Conservation (phyloP, 2,888 invertebrate genomes). For the Leptothorax acervorum region DNA sequence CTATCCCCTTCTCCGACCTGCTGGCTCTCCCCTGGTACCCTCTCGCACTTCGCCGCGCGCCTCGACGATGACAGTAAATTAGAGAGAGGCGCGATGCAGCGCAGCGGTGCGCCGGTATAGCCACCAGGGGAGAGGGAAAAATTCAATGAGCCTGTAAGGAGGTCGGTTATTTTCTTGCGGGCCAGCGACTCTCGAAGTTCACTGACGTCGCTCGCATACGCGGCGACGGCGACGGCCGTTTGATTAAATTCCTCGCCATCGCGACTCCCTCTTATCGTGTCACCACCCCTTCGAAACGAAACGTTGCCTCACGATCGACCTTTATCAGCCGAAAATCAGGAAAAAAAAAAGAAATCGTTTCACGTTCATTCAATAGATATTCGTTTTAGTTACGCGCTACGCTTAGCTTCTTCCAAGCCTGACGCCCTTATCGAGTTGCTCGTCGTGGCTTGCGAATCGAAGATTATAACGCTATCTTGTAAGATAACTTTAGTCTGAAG, state of each 20-base stretch:
- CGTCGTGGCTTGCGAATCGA: not conserved
- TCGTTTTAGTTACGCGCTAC: not conserved
- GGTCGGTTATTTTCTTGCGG: slow-evolving; percentile 72
- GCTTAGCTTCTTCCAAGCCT: too few species aligned
- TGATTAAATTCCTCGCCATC: slow-evolving; percentile 63
- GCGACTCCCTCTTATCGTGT: slow-evolving; percentile 40
- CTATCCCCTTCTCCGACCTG: slow-evolving; percentile 24
- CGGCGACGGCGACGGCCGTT: slow-evolving; percentile 52
- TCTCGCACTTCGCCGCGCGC: slow-evolving; percentile 29
- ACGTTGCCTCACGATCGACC: not conserved
- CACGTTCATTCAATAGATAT: not conserved
- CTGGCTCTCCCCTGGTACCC: not conserved
- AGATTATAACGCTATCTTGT: slow-evolving; percentile 2
- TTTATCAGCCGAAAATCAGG: not conserved
- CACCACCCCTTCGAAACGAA: not conserved
- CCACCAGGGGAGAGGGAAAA: slow-evolving; percentile 72
- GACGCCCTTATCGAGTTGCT: not conserved
- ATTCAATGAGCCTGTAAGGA: slow-evolving; percentile 77
- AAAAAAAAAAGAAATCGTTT: not conserved
- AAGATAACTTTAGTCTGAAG: not conserved
- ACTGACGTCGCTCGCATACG: slow-evolving; percentile 71
- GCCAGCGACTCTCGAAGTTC: slow-evolving; percentile 77
- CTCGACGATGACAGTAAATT: slow-evolving; percentile 75
- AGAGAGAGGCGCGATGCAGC: slow-evolving; percentile 67
- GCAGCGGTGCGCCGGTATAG: slow-evolving; percentile 62